These are phyloP conservation scores for Hyppa rectilinea DNA, from an alignment of 2,888 invertebrate species.

Conservation along the genomic window DNA sequence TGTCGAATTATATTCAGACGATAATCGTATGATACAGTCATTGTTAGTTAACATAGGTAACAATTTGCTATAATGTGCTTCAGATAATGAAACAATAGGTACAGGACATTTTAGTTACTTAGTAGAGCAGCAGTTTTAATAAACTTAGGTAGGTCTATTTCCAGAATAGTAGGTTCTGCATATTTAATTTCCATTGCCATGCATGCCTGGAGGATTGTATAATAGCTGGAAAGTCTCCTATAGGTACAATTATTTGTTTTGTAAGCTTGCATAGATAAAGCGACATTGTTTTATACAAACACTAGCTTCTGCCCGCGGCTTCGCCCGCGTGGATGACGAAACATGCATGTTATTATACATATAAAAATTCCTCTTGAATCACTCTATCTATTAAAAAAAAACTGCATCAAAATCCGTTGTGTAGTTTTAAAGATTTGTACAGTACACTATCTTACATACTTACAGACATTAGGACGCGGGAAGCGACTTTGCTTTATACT, in stretches of 20 bases:
- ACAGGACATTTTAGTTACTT: not conserved
- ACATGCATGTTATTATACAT: no score
- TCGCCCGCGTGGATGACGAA: no score
- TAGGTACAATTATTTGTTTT: constrained; percentile 24
- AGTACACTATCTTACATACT: no score
- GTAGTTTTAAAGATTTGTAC: no score
- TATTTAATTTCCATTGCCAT: constrained; percentile 15
- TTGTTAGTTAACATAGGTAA: not conserved
- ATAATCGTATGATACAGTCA: not conserved
- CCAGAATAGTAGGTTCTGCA: not conserved
- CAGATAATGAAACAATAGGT: not conserved
- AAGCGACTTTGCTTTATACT: no score
- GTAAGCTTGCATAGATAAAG: constrained; percentile 20
- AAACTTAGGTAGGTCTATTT: not conserved
- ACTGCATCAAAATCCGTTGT: no score
- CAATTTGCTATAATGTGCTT: no score
- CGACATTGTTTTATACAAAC: not conserved
- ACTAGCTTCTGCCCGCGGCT: no score
- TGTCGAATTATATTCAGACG: not conserved
- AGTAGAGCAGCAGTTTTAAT: not conserved
- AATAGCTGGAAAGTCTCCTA: constrained; percentile 9
- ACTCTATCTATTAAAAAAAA: no score
- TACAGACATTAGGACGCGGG: no score
- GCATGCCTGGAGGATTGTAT: not conserved
- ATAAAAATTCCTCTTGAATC: no score